Conservation (phyloP, 2,888 invertebrate genomes). For the Synanthedon vespiformis region DNA sequence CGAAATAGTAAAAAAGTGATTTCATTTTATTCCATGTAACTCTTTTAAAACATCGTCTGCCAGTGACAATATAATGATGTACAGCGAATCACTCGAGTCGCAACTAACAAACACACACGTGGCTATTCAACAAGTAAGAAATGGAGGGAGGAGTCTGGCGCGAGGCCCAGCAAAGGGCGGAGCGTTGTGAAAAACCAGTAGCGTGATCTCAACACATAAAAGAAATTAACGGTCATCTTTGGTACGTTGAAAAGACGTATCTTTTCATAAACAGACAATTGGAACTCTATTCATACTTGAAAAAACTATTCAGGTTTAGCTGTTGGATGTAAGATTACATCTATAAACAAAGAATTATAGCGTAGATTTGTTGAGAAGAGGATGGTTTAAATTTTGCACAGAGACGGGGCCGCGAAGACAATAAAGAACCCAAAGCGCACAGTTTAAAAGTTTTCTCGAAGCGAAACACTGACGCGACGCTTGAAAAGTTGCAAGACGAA, state of each 20-base stretch:
- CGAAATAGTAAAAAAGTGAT: too few species aligned
- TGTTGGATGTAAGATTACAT: conserved; percentile 1
- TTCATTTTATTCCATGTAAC: too few species aligned
- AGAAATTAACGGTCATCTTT: conserved; percentile 40
- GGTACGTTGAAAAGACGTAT: conserved; percentile 46
- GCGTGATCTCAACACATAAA: conserved; percentile 46
- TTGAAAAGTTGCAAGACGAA: conserved; percentile 52
- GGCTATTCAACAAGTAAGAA: conserved; percentile 53
- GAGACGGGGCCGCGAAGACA: conserved; percentile 46
- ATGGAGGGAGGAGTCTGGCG: conserved; percentile 58
- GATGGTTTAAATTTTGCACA: conserved; percentile 48
- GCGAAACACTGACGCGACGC: conserved; percentile 32
- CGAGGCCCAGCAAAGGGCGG: conserved; percentile 53
- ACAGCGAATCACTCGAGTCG: conserved; percentile 42
- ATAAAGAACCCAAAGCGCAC: conserved; percentile 61
- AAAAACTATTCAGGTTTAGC: conserved; percentile 5
- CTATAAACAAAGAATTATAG: too few species aligned
- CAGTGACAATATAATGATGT: conserved; percentile 11
- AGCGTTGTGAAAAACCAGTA: conserved; percentile 54
- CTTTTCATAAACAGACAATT: conserved; percentile 28
- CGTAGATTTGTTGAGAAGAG: conserved; percentile 33
- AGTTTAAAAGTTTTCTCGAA: conserved; percentile 56
- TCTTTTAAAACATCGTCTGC: too few species aligned
- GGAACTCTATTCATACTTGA: conserved; percentile 16
- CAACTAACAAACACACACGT: conserved; percentile 44